These are phyloP conservation scores for Pristionchus entomophagus DNA, from an alignment of 2,888 invertebrate species.

Conservation along the genomic window DNA sequence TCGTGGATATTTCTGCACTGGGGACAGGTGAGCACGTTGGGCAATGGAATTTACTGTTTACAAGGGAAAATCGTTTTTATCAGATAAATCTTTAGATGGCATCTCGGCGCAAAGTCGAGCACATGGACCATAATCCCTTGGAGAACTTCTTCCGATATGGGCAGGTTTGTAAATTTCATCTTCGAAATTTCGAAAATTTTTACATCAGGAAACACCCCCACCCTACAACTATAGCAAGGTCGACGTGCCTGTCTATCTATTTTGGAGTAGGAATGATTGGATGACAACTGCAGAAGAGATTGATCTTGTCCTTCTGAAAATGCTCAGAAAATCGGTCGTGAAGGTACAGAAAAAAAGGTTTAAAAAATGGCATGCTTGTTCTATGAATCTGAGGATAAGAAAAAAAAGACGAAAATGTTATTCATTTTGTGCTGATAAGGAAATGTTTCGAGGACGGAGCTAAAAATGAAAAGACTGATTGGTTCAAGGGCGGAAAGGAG, in stretches of 20 bases:
- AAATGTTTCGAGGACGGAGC: too few relatives aligned
- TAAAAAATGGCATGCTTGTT: too few relatives aligned
- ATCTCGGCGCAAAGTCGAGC: background rate
- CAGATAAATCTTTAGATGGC: constrained; percentile 4
- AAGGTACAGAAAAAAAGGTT: too few relatives aligned
- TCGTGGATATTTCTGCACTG: background rate
- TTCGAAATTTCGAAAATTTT: too few relatives aligned
- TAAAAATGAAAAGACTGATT: background rate
- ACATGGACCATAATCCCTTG: background rate
- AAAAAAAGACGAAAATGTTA: too few relatives aligned
- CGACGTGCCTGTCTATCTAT: background rate
- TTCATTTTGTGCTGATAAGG: too few relatives aligned
- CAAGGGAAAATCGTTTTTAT: background rate
- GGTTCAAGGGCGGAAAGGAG: background rate
- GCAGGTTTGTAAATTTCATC: background rate
- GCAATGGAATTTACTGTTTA: too few relatives aligned
- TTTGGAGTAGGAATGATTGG: constrained; percentile 20
- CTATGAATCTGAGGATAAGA: too few relatives aligned
- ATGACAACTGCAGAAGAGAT: background rate
- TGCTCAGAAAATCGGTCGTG: background rate
- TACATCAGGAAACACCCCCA: background rate
- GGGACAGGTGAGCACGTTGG: too few relatives aligned
- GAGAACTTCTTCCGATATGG: background rate
- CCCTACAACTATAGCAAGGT: background rate
- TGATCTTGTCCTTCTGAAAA: background rate